Evolutionary conservation across 2,888 invertebrate species (phyloP), one percentile per base, ranked within the genome.

Genomic region (Escarpia spicata): DNA sequence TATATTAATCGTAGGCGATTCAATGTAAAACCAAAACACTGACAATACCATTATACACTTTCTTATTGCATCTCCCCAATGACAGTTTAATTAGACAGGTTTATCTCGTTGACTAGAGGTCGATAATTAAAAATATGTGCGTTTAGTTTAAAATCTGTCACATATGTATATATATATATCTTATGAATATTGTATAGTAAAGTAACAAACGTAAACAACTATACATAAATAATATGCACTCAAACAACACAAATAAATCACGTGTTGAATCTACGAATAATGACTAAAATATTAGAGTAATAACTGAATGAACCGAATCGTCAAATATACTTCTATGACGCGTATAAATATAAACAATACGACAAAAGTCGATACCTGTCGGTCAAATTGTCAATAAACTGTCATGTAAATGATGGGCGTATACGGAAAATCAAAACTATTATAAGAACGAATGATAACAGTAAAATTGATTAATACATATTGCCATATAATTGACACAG

Each of bases 161-260:
- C 37, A 37, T 37, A 75, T 4, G 26, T 19, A 60, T 26, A 60
- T 26, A 75, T 75, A 75, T 0, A 52, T 52, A 52, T 52, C 9
- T 52, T 4, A 52, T 75, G 2, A 75, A 75, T 26, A 75, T 75
- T 26, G n/a, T 75, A 75, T 75, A 75, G 15, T 75, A 75, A 75
- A 75, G 75, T 75, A 75, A 75, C 75, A 75, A 75, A 75, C 75
- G 75, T 75, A 75, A 75, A 75, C 75, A 75, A 75, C 15, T 75
- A 75, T 75, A 75, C 75, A 75, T 75, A 75, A 75, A 75, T 75
- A 75, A n/a, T 75, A 75, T 75, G 19, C 75, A 4, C 75, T 75
- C 19, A 4, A 26, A 75, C 75, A 75, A 75, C 75, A 75, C 75
- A 75, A 75, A 26, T 75, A 75, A 75, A 75, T 3, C 75, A 75